A percentile compares a stretch with the other conserved stretches of the same genome.
Evolutionary conservation across 2,797 vertebrate genomes (phyloP).

Genomic region (Sphenodon punctatus): DNA sequence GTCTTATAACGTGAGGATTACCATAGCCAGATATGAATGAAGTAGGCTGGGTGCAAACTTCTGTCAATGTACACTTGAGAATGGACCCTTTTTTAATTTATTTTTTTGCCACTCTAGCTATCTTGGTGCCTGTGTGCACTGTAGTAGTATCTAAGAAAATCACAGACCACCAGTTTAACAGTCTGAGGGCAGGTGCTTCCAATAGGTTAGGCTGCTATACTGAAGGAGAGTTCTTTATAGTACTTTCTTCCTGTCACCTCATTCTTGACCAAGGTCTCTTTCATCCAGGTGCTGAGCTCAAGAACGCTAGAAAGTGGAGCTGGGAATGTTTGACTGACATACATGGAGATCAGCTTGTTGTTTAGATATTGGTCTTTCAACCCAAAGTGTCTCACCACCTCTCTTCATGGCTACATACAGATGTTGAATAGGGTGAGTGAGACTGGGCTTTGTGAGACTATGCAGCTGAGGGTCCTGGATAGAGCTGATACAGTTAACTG

Average conservation of each 20-base stretch:
- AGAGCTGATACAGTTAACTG: no score
- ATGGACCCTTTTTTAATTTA: not conserved
- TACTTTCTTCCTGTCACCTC: not conserved
- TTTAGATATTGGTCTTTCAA: no score
- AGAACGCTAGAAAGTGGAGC: not conserved
- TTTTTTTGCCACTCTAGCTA: not conserved
- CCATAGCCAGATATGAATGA: not conserved
- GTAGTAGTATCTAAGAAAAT: no score
- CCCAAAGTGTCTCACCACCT: no score
- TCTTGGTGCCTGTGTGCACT: not conserved
- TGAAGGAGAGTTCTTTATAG: not conserved
- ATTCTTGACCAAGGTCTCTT: not conserved
- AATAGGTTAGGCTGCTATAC: fast-evolving
- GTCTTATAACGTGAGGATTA: not conserved
- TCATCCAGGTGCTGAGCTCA: not conserved
- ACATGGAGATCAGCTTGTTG: no score
- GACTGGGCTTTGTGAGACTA: no score
- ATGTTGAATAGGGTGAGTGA: no score
- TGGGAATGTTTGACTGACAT: no score
- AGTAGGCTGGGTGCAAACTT: not conserved
- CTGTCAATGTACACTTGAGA: not conserved
- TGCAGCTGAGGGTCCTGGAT: no score
- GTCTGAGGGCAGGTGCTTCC: not conserved
- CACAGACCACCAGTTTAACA: not conserved
- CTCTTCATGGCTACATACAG: no score